phyloP scores from a whole-genome alignment of 2,888 invertebrate species.

The Icerya purchasi region DNA sequence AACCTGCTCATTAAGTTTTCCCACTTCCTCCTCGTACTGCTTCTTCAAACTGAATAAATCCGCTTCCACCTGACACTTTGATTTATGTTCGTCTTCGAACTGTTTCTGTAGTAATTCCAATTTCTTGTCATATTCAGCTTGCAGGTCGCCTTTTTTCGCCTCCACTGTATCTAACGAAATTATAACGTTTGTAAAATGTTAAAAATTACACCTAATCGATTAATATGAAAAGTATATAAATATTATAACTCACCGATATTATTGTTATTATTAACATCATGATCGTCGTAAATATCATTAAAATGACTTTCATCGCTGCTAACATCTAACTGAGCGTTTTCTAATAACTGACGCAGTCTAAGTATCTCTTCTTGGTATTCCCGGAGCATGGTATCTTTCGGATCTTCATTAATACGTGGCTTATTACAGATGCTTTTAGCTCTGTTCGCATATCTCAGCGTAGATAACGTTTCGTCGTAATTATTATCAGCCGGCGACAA shows the following conservation, averaged over 20 bases:
- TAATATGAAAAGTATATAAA: neutral
- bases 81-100: conserved; percentile 34
- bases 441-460: conserved; percentile 59
- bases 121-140: conserved; percentile 32
- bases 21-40: conserved; percentile 32
- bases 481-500: conserved; percentile 62
- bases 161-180: too few species aligned
- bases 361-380: conserved; percentile 70
- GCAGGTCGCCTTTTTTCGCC: conserved; percentile 23
- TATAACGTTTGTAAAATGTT: too few species aligned
- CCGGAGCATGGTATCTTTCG: conserved; percentile 64
- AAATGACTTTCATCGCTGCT: neutral
- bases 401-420: conserved; percentile 70
- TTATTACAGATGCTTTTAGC: conserved; percentile 73
- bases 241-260: neutral
- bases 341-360: conserved; percentile 38
- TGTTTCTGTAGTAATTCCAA: conserved; percentile 31
- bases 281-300: neutral
- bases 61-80: conserved; percentile 34
- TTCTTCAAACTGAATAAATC: conserved; percentile 34
- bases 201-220: too few species aligned
- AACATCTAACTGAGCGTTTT: conserved; percentile 19
- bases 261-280: neutral
- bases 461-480: conserved; percentile 63
- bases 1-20: conserved; percentile 14